Evolutionary conservation across 1,140 invertebrate genomes (phyloP).

Genomic region (Caenorhabditis remanei): DNA sequence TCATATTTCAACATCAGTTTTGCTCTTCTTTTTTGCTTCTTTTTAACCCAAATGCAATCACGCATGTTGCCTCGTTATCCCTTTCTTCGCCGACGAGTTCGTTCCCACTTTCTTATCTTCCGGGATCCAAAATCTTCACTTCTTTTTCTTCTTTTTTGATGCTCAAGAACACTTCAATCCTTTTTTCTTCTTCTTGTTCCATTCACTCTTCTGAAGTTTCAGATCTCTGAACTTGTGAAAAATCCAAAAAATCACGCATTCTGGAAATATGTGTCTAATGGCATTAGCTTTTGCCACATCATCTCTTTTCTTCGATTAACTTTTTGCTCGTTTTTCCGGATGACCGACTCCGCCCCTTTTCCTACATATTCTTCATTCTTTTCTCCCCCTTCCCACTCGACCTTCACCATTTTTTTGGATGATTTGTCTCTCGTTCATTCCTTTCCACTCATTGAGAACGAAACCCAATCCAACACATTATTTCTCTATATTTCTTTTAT

Average conservation of each 20-base stretch:
- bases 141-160: constrained; percentile 1
- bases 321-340: constrained; percentile 33
- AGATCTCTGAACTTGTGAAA: background rate
- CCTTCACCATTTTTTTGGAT: constrained; percentile 39
- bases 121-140: constrained; percentile 27
- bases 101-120: constrained; percentile 38
- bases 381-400: constrained; percentile 16
- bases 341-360: constrained; percentile 15
- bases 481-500: constrained; percentile 27
- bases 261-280: constrained; percentile 3
- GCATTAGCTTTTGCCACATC: background rate
- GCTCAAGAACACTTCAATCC: constrained; percentile 40
- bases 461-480: constrained; percentile 19
- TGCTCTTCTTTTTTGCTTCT: background rate
- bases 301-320: constrained; percentile 14
- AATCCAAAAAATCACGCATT: background rate
- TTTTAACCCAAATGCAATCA: constrained; percentile 38
- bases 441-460: constrained; percentile 26
- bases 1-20: constrained; percentile 43
- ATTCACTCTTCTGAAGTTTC: background rate
- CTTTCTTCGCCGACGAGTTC: background rate
- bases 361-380: background rate
- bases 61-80: constrained; percentile 46
- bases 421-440: constrained; percentile 9
- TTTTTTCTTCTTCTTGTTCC: background rate